Conservation (phyloP, 1,140 invertebrate genomes). For the Leptinotarsa undecemlineata region DNA sequence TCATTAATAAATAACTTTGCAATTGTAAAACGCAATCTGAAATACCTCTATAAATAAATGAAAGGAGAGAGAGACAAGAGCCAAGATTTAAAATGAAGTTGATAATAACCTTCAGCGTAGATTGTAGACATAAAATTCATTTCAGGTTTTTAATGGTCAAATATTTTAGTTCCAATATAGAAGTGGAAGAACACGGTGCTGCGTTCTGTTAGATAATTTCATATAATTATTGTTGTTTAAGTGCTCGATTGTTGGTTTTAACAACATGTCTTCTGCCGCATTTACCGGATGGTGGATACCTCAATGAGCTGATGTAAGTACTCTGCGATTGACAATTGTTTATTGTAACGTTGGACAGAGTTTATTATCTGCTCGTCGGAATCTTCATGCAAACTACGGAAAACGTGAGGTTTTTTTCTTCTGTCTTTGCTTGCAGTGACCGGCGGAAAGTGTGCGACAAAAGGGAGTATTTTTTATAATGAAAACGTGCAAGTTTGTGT, state of each 20-base stretch:
- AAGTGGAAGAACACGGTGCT: slow-evolving; percentile 43
- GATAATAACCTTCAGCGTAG: slow-evolving; percentile 49
- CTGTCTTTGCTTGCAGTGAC: background rate
- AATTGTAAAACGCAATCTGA: slow-evolving; percentile 41
- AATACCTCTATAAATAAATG: slow-evolving; percentile 44
- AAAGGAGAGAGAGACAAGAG: slow-evolving; percentile 42
- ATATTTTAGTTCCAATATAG: slow-evolving; percentile 48
- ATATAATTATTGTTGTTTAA: slow-evolving; percentile 27
- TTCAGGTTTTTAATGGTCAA: slow-evolving; percentile 48
- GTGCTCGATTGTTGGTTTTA: slow-evolving; percentile 24
- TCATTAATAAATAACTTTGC: slow-evolving; percentile 41
- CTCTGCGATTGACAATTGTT: slow-evolving; percentile 19
- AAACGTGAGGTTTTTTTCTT: slow-evolving; percentile 4
- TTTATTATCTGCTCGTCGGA: slow-evolving; percentile 7
- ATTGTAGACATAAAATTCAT: slow-evolving; percentile 50
- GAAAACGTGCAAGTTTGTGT: no score
- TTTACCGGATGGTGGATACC: slow-evolving; percentile 16
- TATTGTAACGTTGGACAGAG: slow-evolving; percentile 5
- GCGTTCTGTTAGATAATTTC: slow-evolving; percentile 34
- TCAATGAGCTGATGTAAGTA: slow-evolving; percentile 24
- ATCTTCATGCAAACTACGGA: slow-evolving; percentile 12
- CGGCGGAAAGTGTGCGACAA: no score
- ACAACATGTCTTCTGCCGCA: slow-evolving; percentile 19
- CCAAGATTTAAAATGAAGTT: slow-evolving; percentile 44
- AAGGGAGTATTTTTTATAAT: no score